These are phyloP conservation scores for Eueides isabella DNA, from an alignment of 1,140 invertebrate species.

Conservation along the genomic window DNA sequence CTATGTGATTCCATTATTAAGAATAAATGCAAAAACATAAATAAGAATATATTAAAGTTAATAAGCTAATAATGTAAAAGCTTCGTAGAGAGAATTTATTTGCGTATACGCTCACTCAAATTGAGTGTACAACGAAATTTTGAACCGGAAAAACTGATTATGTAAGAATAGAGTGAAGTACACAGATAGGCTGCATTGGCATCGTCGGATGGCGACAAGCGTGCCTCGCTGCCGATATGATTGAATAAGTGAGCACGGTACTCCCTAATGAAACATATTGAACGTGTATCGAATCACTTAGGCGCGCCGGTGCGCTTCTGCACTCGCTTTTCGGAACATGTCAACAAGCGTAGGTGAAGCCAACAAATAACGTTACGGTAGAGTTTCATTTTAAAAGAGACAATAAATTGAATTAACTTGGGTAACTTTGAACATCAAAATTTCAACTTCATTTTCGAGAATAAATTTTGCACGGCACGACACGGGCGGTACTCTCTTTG, in stretches of 20 bases:
- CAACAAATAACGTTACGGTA: slow-evolving; percentile 72
- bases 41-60: not conserved
- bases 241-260: slow-evolving; percentile 76
- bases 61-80: slow-evolving; percentile 18
- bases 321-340: slow-evolving; percentile 70
- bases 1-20: not conserved
- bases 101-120: slow-evolving; percentile 43
- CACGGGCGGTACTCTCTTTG: slow-evolving; percentile 49
- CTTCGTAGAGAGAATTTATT: slow-evolving; percentile 30
- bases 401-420: slow-evolving; percentile 78
- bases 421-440: slow-evolving; percentile 75
- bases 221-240: slow-evolving; percentile 68
- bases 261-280: slow-evolving; percentile 81
- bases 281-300: slow-evolving; percentile 81
- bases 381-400: slow-evolving; percentile 79
- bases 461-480: slow-evolving; percentile 71
- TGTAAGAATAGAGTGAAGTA: slow-evolving; percentile 62
- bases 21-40: not conserved
- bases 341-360: slow-evolving; percentile 76
- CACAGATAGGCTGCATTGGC: slow-evolving; percentile 53
- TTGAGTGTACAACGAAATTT: slow-evolving; percentile 65
- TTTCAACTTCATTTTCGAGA: slow-evolving; percentile 67
- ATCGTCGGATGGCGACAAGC: slow-evolving; percentile 48
- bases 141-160: slow-evolving; percentile 75
- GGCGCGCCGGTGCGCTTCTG: slow-evolving; percentile 66